phyloP scores from a whole-genome alignment of 2,888 invertebrate genomes.

The Tachina fera region DNA sequence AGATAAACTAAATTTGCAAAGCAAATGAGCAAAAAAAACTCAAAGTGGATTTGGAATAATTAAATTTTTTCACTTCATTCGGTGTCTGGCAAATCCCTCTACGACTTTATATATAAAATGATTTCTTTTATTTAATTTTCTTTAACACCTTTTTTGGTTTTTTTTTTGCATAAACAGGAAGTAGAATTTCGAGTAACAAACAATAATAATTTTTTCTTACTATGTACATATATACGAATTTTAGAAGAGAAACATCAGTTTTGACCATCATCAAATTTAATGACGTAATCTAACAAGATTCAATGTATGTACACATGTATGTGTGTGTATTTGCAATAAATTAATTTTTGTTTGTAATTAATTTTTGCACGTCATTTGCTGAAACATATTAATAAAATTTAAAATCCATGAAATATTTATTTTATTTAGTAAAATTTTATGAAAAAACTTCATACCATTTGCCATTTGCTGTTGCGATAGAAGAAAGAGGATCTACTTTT shows the following conservation, averaged over 20 bases:
- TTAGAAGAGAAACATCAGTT: background rate
- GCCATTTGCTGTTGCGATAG: too few relatives aligned
- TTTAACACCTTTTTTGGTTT: background rate
- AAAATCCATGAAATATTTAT: too few relatives aligned
- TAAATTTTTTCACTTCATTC: too few relatives aligned
- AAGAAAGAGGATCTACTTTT: too few relatives aligned
- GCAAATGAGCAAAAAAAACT: background rate
- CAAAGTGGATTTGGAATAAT: background rate
- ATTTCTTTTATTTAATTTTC: conserved; percentile 6
- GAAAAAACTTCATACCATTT: too few relatives aligned
- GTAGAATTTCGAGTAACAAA: conserved; percentile 18
- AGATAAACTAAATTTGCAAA: too few relatives aligned
- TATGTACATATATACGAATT: background rate
- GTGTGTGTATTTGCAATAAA: too few relatives aligned
- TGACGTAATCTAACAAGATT: background rate
- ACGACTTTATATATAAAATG: background rate
- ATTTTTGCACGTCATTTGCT: too few relatives aligned
- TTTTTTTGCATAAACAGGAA: conserved; percentile 37
- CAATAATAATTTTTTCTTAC: background rate
- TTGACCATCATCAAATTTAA: background rate
- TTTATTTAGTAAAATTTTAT: too few relatives aligned
- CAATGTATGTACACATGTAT: background rate
- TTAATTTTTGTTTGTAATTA: too few relatives aligned
- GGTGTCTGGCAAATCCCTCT: background rate
- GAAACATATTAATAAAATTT: too few relatives aligned